Evolutionary conservation across 2,113 vertebrate species (phyloP).

Genomic region (Lasiurus borealis): DNA sequence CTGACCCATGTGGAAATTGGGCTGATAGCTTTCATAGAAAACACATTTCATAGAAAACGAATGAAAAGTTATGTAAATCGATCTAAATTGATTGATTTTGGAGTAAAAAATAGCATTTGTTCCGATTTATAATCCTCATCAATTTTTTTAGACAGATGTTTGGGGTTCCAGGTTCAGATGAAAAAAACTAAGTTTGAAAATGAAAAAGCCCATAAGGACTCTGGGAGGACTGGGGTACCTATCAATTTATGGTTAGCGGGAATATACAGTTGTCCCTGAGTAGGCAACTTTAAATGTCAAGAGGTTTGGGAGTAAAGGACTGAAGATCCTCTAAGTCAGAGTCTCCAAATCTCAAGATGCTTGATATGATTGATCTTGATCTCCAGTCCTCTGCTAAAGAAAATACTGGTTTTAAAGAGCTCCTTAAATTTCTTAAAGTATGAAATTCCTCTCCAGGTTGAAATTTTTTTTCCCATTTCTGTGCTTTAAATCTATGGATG

Average conservation of each 20-base stretch:
- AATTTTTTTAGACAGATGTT: slow-evolving; percentile 65
- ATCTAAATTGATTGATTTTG: slow-evolving; percentile 44
- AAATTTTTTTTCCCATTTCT: slow-evolving; percentile 59
- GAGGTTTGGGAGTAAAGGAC: slow-evolving; percentile 57
- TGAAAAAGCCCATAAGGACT: background rate
- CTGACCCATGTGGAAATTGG: slow-evolving; percentile 54
- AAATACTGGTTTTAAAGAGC: slow-evolving; percentile 64
- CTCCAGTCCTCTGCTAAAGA: slow-evolving; percentile 10
- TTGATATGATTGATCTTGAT: slow-evolving; percentile 18
- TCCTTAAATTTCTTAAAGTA: slow-evolving; percentile 66
- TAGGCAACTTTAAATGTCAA: slow-evolving; percentile 66
- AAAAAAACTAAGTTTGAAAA: slow-evolving; percentile 57
- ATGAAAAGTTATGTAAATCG: slow-evolving; percentile 67
- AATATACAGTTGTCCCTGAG: background rate
- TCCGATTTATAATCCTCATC: slow-evolving; percentile 60
- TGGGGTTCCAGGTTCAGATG: slow-evolving; percentile 16
- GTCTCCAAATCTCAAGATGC: slow-evolving; percentile 67
- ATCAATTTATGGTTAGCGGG: slow-evolving; percentile 11
- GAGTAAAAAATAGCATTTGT: slow-evolving; percentile 13
- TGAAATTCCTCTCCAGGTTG: slow-evolving; percentile 53
- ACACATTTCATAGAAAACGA: slow-evolving; percentile 57
- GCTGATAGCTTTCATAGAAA: slow-evolving; percentile 49
- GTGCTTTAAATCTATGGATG: slow-evolving; percentile 11
- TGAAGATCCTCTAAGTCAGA: slow-evolving; percentile 60
- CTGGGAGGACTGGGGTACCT: background rate